phyloP scores from a whole-genome alignment of 35 echinoderm and acorn worm species.

The Apostichopus californicus region DNA sequence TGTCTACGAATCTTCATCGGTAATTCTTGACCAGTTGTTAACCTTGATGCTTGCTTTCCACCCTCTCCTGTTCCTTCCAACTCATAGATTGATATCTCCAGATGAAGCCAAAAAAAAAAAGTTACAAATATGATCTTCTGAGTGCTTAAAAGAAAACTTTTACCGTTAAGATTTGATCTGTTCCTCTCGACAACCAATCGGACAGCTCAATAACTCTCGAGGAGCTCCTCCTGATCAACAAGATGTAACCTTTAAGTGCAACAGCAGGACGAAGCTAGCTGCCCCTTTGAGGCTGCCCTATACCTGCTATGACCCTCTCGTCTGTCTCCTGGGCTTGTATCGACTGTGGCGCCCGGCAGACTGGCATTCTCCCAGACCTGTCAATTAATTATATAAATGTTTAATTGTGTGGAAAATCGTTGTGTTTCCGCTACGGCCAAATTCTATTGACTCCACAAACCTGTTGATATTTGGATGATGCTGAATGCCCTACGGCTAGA shows the following conservation, averaged over 20 bases:
- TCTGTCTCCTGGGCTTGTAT: slow-evolving; percentile 54
- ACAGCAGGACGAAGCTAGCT: neutral
- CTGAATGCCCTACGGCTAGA: slow-evolving; percentile 33
- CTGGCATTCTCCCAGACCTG: slow-evolving; percentile 47
- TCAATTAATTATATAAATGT: slow-evolving; percentile 65
- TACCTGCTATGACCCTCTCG: slow-evolving; percentile 45
- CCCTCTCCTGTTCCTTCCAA: too few relatives aligned
- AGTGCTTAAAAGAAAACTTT: neutral
- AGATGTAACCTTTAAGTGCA: slow-evolving; percentile 7
- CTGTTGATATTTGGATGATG: slow-evolving; percentile 44
- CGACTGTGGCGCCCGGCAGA: slow-evolving; percentile 44
- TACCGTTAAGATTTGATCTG: neutral
- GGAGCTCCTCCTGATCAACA: neutral
- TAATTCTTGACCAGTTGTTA: too few relatives aligned
- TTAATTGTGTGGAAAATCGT: slow-evolving; percentile 62
- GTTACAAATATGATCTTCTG: neutral
- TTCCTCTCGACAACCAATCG: neutral
- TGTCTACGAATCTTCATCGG: too few relatives aligned
- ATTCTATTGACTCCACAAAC: slow-evolving; percentile 43
- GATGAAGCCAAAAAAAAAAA: too few relatives aligned
- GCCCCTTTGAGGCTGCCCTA: slow-evolving; percentile 20
- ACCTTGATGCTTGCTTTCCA: too few relatives aligned
- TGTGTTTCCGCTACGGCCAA: slow-evolving; percentile 51
- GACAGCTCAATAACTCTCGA: neutral
- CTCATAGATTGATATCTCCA: too few relatives aligned